Conservation (phyloP, 2,888 invertebrate genomes). For the Choristoneura rosaceana region DNA sequence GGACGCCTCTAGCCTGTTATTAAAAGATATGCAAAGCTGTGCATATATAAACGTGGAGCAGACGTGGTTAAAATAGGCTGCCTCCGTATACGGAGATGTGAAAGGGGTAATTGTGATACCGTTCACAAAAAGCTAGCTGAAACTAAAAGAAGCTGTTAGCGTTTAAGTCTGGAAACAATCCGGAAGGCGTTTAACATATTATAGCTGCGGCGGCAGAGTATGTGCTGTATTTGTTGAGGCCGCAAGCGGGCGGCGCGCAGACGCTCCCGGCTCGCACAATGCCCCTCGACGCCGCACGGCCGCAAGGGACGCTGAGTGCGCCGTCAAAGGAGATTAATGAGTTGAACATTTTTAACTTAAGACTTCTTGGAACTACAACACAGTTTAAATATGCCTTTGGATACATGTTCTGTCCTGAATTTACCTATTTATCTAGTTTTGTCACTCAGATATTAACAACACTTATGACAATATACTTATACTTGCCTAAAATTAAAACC, state of each 20-base stretch:
- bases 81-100: slow-evolving; percentile 63
- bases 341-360: slow-evolving; percentile 30
- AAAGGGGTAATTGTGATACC: slow-evolving; percentile 76
- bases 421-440: background rate
- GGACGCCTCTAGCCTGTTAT: slow-evolving; percentile 63
- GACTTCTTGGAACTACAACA: background rate
- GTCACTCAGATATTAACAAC: too few species aligned
- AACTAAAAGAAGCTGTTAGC: slow-evolving; percentile 74
- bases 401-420: background rate
- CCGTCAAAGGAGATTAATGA: slow-evolving; percentile 35
- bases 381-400: background rate
- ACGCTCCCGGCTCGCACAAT: slow-evolving; percentile 45
- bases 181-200: slow-evolving; percentile 58
- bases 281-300: background rate
- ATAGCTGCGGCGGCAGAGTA: slow-evolving; percentile 26
- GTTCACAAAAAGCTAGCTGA: slow-evolving; percentile 69
- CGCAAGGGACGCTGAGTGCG: slow-evolving; percentile 17
- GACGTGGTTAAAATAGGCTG: slow-evolving; percentile 74
- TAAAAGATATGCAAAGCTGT: slow-evolving; percentile 68
- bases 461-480: too few species aligned
- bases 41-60: slow-evolving; percentile 63
- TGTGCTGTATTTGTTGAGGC: slow-evolving; percentile 54
- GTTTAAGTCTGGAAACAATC: slow-evolving; percentile 64
- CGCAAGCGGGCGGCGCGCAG: slow-evolving; percentile 42
- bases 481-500: too few species aligned